Evolutionary conservation across 2,888 invertebrate species (phyloP).

Genomic region (Nebria salina): DNA sequence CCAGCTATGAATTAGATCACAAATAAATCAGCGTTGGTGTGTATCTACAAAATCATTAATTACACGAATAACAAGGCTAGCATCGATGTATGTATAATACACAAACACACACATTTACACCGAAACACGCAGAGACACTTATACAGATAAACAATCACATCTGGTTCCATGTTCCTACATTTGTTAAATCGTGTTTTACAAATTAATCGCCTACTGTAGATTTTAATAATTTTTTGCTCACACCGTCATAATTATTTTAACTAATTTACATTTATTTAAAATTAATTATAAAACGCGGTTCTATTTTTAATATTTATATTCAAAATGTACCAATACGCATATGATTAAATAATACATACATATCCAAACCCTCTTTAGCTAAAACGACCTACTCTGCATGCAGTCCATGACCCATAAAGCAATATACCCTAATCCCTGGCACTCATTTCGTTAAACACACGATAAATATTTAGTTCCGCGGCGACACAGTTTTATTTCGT

Average conservation of each 20-base stretch:
- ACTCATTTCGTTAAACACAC: background rate
- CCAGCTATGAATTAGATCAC: constrained; percentile 23
- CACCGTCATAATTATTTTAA: background rate
- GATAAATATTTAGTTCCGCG: background rate
- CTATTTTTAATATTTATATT: too few relatives aligned
- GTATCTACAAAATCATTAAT: constrained; percentile 42
- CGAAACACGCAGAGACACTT: background rate
- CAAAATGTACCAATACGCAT: too few relatives aligned
- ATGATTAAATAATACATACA: too few relatives aligned
- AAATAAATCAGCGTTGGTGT: constrained; percentile 32
- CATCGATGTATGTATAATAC: background rate
- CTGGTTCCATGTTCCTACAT: constrained; percentile 8
- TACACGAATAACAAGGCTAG: constrained; percentile 29
- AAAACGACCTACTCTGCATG: too few relatives aligned
- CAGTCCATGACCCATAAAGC: background rate
- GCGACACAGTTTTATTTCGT: background rate
- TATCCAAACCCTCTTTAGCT: too few relatives aligned
- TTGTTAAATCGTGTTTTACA: constrained; percentile 5
- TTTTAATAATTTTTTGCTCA: background rate
- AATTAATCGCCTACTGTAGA: background rate
- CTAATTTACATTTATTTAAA: background rate
- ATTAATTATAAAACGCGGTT: background rate
- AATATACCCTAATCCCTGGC: background rate
- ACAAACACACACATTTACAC: background rate
- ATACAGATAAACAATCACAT: constrained; percentile 10